Evolutionary conservation across 2,888 invertebrate species (phyloP), one percentile per base, ranked within the genome.

Genomic region (Polymixis flavicincta): DNA sequence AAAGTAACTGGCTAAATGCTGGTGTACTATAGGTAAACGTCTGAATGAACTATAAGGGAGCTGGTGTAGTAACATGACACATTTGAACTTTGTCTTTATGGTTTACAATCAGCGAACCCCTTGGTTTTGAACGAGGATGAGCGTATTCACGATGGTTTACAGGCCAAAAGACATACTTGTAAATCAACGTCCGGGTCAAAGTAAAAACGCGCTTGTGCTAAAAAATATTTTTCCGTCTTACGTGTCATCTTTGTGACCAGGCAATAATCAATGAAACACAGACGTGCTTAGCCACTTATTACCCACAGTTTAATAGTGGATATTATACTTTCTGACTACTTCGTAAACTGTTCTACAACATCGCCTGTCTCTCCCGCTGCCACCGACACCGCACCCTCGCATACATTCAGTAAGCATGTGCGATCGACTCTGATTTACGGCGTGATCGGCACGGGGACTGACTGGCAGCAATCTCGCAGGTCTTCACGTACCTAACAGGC

Each of bases 351-450:
- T 28, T 57, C 6, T 11, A 52, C 22, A 22, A 52, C 22, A 22
- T 52, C 22, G 22, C 22, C 50, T 50, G 2, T 19, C 6, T 17
- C 2, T 50, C 60, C 48, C 80, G 84, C 84, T 80, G 14, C 2
- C 57, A 83, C 2, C 50, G 11, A 1, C 28, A 63, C 74, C 79
- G 5, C 1, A 76, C 74, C 76, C 64, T n/a, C 37, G 54, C 64
- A n/a, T 55, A 74, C 73, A 59, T 65, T 67, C 73, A 25, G 84
- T 79, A 76, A 84, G 70, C 79, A 82, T 74, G 80, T 81, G 71
- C 69, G 85, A 82, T 83, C 71, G 68, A 64, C 80, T 81, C 81
- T 85, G 88, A 89, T 86, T 87, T 87, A 87, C 84, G 83, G 73
- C 71, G 76, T 69, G 72, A 81, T 83, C 77, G 50, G 57, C 52